Conservation (phyloP, 1,140 invertebrate genomes). For the Brachionus sp. region DNA sequence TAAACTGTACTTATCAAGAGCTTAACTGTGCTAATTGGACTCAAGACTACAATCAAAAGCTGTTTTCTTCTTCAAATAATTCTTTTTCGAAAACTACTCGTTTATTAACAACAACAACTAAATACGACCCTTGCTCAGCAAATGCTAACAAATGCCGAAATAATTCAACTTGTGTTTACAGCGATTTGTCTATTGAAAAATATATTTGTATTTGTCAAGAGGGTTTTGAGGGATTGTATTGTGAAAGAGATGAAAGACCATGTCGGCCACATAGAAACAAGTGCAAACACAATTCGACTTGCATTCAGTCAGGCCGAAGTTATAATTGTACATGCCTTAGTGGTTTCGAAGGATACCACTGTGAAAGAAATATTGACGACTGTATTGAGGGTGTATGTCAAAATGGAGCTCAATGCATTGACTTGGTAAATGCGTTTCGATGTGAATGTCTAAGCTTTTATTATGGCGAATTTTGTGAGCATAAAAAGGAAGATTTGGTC, state of each 20-base stretch:
- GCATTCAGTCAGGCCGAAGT: not conserved
- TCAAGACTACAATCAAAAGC: slow-evolving; percentile 7
- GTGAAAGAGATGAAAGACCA: slow-evolving; percentile 37
- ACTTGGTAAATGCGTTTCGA: not conserved
- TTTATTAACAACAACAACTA: not conserved
- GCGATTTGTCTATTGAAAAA: not conserved
- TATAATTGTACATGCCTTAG: not conserved
- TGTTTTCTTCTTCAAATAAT: not conserved
- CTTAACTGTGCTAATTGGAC: not conserved
- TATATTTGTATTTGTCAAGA: slow-evolving; percentile 24
- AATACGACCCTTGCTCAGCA: not conserved
- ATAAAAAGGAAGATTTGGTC: not conserved
- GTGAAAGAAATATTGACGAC: slow-evolving; percentile 36
- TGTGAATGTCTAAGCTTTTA: slow-evolving; percentile 30
- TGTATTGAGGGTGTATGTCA: slow-evolving; percentile 11
- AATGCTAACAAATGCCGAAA: slow-evolving; percentile 15
- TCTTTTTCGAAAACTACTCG: not conserved
- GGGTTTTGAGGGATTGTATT: slow-evolving; percentile 35
- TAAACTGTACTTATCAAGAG: slow-evolving; percentile 43
- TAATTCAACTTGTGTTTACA: slow-evolving; percentile 18
- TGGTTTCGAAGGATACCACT: slow-evolving; percentile 20
- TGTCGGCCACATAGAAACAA: slow-evolving; percentile 39
- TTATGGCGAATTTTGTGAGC: slow-evolving; percentile 32
- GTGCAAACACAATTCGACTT: slow-evolving; percentile 31
- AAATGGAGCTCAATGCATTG: slow-evolving; percentile 4